phyloP scores from a whole-genome alignment of 2,113 vertebrate genomes.

The Gracilinanus agilis region DNA sequence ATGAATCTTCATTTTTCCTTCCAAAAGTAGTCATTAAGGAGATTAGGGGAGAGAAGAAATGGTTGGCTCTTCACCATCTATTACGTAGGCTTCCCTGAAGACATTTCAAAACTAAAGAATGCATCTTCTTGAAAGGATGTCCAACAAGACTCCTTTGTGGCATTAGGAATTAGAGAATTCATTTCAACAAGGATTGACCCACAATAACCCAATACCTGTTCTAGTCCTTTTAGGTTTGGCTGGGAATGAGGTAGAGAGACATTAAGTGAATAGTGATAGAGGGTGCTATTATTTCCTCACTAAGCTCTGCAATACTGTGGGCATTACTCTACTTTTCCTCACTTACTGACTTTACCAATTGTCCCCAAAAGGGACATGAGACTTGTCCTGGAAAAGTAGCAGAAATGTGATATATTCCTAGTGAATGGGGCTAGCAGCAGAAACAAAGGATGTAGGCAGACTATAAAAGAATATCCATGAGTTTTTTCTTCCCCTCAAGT shows the following conservation, averaged over 20 bases:
- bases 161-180: not conserved
- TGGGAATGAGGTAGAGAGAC: not conserved
- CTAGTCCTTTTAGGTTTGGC: not conserved
- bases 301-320: not conserved
- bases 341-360: not conserved
- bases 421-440: not conserved
- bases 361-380: not conserved
- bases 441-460: not conserved
- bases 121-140: not conserved
- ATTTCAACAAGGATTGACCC: not conserved
- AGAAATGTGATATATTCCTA: not conserved
- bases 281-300: not conserved
- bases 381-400: not conserved
- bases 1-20: not conserved
- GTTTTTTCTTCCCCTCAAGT: not conserved
- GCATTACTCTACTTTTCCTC: not conserved
- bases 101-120: constrained; percentile 27
- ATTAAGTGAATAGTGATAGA: not conserved
- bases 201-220: not conserved
- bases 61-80: not conserved
- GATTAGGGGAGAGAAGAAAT: not conserved
- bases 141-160: not conserved
- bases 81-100: not conserved
- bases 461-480: not conserved
- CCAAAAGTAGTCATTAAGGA: not conserved